Percentiles rank a stretch among this genome's conserved stretches.
These are phyloP conservation scores for Vollenhovia emeryi DNA, from an alignment of 1,140 invertebrate genomes.

Conservation along the genomic window DNA sequence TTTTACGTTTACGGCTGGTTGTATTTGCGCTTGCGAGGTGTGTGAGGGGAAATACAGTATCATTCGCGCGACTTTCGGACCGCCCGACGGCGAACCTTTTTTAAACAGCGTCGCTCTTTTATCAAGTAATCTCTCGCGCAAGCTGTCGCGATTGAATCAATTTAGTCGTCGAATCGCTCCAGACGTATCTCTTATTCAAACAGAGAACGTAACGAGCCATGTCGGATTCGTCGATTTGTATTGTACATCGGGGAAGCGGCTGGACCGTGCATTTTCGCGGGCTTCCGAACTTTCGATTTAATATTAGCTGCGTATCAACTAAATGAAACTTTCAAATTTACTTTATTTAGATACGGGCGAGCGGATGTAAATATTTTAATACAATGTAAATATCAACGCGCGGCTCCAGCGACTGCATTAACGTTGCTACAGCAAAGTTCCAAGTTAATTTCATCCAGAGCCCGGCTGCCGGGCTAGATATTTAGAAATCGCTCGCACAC, in stretches of 20 bases:
- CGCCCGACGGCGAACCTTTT: background rate
- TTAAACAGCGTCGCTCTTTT: background rate
- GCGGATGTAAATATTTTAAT: background rate
- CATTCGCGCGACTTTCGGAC: background rate
- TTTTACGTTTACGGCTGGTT: constrained; percentile 28
- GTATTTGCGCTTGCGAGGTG: background rate
- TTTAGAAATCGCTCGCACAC: background rate
- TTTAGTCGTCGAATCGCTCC: background rate
- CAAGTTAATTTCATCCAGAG: background rate
- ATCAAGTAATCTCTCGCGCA: background rate
- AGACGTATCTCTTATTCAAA: background rate
- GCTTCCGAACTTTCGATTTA: background rate
- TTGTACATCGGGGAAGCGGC: background rate
- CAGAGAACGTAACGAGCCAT: background rate
- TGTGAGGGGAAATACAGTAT: background rate
- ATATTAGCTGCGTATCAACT: background rate
- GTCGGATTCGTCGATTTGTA: background rate
- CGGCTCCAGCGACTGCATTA: background rate
- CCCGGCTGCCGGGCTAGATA: background rate
- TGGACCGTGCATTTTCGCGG: background rate
- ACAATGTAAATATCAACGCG: background rate
- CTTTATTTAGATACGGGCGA: background rate
- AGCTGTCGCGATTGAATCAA: background rate
- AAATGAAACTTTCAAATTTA: background rate
- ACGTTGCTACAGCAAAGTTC: background rate